phyloP scores from a whole-genome alignment of 2,113 vertebrate species.

The Romanogobio albipinnatus region DNA sequence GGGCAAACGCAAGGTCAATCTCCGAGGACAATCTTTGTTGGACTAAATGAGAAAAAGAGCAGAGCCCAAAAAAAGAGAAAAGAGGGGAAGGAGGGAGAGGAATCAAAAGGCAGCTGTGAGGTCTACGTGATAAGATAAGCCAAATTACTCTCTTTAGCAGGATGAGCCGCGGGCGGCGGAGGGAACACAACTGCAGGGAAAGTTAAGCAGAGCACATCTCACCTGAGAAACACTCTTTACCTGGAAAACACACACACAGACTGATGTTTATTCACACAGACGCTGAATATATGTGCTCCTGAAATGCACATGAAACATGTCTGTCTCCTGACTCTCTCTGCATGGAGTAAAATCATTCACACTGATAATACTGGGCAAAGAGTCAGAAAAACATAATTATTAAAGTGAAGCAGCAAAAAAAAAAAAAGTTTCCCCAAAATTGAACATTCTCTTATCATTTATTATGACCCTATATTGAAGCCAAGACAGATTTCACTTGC shows the following conservation, averaged over 20 bases:
- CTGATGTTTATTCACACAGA: conserved; percentile 28
- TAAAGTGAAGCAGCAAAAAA: no score
- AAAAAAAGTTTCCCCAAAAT: no score
- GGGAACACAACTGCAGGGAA: conserved; percentile 58
- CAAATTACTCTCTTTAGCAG: conserved; percentile 83
- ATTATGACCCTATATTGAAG: background rate
- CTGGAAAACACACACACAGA: conserved; percentile 21
- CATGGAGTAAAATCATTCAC: background rate
- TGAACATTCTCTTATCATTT: no score
- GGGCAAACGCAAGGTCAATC: conserved; percentile 94
- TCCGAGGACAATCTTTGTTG: conserved; percentile 92
- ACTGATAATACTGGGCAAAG: background rate
- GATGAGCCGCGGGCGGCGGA: conserved; percentile 71
- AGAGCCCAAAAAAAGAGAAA: conserved; percentile 80
- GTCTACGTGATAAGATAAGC: conserved; percentile 81
- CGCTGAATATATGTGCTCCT: background rate
- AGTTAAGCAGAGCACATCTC: conserved; percentile 46
- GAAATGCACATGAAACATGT: background rate
- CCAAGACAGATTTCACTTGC: background rate
- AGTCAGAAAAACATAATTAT: background rate
- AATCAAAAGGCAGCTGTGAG: conserved; percentile 79
- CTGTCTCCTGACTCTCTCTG: background rate
- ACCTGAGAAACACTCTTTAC: conserved; percentile 50
- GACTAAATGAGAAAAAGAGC: conserved; percentile 91
- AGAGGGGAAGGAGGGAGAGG: conserved; percentile 72